Base-by-base conservation (phyloP, 2,888 invertebrate species). In the Lasioglossum pauxillum region DNA sequence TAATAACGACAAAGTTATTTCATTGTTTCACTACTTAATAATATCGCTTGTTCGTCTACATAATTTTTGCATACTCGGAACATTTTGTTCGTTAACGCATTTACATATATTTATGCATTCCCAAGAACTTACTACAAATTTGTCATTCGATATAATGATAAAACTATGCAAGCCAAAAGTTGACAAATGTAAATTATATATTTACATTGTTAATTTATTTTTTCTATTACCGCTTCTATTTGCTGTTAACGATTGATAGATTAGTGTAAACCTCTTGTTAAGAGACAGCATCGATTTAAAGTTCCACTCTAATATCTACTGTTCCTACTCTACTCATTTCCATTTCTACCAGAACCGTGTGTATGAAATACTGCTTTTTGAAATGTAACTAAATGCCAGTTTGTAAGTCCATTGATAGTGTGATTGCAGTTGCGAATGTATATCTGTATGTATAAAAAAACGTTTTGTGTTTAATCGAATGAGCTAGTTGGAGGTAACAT, bases 371-470 rank as follows among this genome's bases (percentile, higher is more conserved):
- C 46, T 60, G 86, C 86, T 86, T 86, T 82, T 78, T 85, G 35
- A 79, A 77, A 69, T 41, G 69, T 85, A 60, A 69, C 44, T 73
- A 64, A 57, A 27, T 82, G 72, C 44, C 72, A 76, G 35, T 86
- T 84, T 78, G 72, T 79, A 77, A 72, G 41, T 49, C 57, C 67
- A 73, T 44, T 85, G 44, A 81, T 80, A 81, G 75, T n/a, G 75
- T 83, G 85, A 69, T 57, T 87, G 87, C 85, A 69, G 57, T 79
- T 80, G 46, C 80, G 80, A 83, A 78, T 87, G 87, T 82, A 87
- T 64, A 85, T 64, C 72, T 78, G 64, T 80, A 78, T 85, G 77
- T 82, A 80, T 75, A 72, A 78, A n/a, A 57, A n/a, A 78, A 41
- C 60, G 23, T 64, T 57, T 80, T 75, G 23, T 78, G 79, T 85